Evolutionary conservation across 2,113 vertebrate species (phyloP), one percentile per base, ranked within the genome.

Genomic region (Ploceus nigricollis): DNA sequence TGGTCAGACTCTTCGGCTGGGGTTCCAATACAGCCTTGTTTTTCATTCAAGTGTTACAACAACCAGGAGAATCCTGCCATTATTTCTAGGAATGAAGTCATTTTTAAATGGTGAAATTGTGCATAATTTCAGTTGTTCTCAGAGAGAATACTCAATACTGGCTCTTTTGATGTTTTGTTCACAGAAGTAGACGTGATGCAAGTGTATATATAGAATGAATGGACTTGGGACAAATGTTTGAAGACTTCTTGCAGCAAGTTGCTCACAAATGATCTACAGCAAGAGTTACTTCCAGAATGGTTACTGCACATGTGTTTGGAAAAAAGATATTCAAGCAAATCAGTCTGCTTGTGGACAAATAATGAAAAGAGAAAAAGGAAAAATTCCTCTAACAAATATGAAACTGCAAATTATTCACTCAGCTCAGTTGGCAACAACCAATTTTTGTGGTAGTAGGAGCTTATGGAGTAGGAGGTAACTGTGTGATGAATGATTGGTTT

Each of bases 381-480:
- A 82, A 92, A 77, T 15, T 84, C 58, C 50, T 88, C 51, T 80
- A 63, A 85, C 50, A 90, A 90, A 89, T 78, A 84, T 39, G 56
- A 89, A 94, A 82, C 73, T 71, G 87, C 60, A 60, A 58, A 90
- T 87, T 93, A 91, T 75, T 95, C 89, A 79, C 61, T 86, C 50
- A 39, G 76, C 31, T 93, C 40, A 54, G 76, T 33, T 94, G 87
- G 86, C 91, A 96, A 71, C 76, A 93, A 73, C 66, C 42, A 76
- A 23, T 77, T 96, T 93, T 93, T 96, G 42, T 61, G 87, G 63
- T 94, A 83, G 92, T 77, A 77, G 85, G 65, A 93, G 76, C 92
- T 78, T 79, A 56, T 75, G 45, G 79, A 96, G 92, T 92, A 92
- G 96, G 96, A 97, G 85, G 85, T 37, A 96, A 81, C 90, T 78